A percentile compares a stretch with the other conserved stretches of the same genome.
phyloP scores from a whole-genome alignment of 1,140 invertebrate genomes.

The Triops longicaudatus region DNA sequence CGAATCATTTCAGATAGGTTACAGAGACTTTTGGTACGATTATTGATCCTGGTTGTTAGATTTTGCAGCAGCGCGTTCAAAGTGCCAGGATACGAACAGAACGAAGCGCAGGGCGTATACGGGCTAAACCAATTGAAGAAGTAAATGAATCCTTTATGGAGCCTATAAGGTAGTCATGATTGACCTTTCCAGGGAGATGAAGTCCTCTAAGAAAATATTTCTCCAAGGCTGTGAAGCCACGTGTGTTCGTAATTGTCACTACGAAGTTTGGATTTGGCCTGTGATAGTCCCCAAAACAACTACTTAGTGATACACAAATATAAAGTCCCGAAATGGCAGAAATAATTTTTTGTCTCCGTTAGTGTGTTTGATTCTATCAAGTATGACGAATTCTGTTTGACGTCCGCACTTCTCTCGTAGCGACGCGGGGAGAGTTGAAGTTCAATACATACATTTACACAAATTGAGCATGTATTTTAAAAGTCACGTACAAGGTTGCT shows the following conservation, averaged over 20 bases:
- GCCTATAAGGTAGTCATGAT: background rate
- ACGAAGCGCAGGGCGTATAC: conserved; percentile 18
- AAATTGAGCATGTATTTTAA: background rate
- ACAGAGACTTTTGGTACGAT: background rate
- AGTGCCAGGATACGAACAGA: conserved; percentile 23
- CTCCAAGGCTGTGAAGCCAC: background rate
- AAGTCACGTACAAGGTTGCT: background rate
- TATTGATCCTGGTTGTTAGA: background rate
- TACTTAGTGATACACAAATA: background rate
- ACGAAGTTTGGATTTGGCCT: background rate
- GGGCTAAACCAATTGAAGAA: conserved; percentile 8
- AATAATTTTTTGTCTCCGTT: no score
- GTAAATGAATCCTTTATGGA: background rate
- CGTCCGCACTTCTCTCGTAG: background rate
- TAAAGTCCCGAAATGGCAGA: background rate
- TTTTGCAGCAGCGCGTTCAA: conserved; percentile 24
- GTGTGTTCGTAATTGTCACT: conserved; percentile 17
- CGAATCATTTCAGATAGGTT: background rate
- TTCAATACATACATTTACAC: background rate
- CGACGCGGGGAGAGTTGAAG: background rate
- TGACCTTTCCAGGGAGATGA: background rate
- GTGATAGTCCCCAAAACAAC: background rate
- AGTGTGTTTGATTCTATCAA: no score
- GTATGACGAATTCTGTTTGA: background rate
- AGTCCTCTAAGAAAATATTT: no score